phyloP scores from a whole-genome alignment of 2,888 invertebrate species.

The Caenorhabditis parvicauda region DNA sequence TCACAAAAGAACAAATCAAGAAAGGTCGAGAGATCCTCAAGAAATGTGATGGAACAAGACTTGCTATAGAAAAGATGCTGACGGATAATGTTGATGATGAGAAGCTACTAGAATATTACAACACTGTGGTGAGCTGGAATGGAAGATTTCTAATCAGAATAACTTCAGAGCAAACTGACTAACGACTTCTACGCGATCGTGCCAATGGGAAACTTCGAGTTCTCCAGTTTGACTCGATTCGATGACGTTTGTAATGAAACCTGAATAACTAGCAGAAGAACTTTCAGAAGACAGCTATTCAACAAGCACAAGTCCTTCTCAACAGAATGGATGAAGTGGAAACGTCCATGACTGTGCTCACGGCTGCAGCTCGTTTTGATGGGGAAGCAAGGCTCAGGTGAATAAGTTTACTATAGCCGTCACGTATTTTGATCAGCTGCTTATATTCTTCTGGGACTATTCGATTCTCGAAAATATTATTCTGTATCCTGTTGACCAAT shows the following conservation, averaged over 20 bases:
- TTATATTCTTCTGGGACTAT: no score
- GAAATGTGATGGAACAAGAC: slow-evolving; percentile 15
- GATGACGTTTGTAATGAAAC: slow-evolving; percentile 7
- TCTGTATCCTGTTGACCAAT: no score
- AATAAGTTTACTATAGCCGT: no score
- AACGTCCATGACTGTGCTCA: slow-evolving; percentile 23
- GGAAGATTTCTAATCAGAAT: not conserved
- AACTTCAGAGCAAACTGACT: slow-evolving; percentile 61
- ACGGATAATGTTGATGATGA: slow-evolving; percentile 15
- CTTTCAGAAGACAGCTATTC: slow-evolving; percentile 9
- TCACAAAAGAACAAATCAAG: slow-evolving; percentile 28
- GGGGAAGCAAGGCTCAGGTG: no score
- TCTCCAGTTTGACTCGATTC: slow-evolving; percentile 26
- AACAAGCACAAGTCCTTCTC: slow-evolving; percentile 11
- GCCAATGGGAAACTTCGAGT: slow-evolving; percentile 65
- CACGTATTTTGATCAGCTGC: no score
- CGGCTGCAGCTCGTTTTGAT: no score
- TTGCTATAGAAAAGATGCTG: slow-evolving; percentile 14
- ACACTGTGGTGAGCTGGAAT: slow-evolving; percentile 10
- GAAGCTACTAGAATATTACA: slow-evolving; percentile 12
- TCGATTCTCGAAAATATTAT: no score
- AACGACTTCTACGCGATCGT: slow-evolving; percentile 67
- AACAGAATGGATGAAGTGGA: slow-evolving; percentile 31
- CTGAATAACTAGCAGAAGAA: no score
- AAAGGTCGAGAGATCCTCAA: slow-evolving; percentile 23